Base-by-base conservation (phyloP, 1,140 invertebrate species). In the Megathymus violae region DNA sequence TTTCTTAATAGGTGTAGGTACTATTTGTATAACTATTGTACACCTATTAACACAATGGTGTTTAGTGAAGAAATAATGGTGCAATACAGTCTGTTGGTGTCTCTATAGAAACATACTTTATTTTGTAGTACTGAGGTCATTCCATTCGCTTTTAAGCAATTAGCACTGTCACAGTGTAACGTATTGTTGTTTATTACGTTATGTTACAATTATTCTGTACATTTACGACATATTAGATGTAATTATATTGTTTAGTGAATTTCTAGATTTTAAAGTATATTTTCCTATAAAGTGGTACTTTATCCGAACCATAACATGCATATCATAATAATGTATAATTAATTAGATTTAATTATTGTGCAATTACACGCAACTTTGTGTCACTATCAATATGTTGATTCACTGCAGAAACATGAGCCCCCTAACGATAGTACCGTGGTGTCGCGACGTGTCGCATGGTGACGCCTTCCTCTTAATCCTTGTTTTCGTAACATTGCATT, bases 121-220 rank as follows among this genome's bases (percentile, higher is more conserved):
- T 73, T 72, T 69, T 38, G 58, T 74, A 81, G 67, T 67, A 48
- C 63, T 65, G 41, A 71, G 17, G 62, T 72, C 80, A 85, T 85
- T 85, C 82, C 82, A 83, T 59, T 78, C 59, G 80, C 79, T 80
- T 78, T 65, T 80, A 76, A 78, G 71, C 60, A 61, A 52, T 50
- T 14, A 58, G 60, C 61, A 63, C 62, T 75, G 66, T 63, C 64
- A 62, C 71, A 79, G 70, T 80, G 69, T 79, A 69, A 68, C 70
- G 65, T 65, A 59, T 38, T 46, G 27, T 36, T 7, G 10, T 31
- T 13, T 16, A 11, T 46, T 15, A 34, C 36, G 9, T 54, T 41
- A 9, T 38, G 11, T 54, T 19, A 7, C 13, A 27, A 60, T 38
- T 34, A 11, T n/a, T 17, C 4, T 56, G 52, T 64, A 27, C 17